Base-by-base conservation (phyloP, 2,113 vertebrate genomes). In the Melanerpes aurifrons region DNA sequence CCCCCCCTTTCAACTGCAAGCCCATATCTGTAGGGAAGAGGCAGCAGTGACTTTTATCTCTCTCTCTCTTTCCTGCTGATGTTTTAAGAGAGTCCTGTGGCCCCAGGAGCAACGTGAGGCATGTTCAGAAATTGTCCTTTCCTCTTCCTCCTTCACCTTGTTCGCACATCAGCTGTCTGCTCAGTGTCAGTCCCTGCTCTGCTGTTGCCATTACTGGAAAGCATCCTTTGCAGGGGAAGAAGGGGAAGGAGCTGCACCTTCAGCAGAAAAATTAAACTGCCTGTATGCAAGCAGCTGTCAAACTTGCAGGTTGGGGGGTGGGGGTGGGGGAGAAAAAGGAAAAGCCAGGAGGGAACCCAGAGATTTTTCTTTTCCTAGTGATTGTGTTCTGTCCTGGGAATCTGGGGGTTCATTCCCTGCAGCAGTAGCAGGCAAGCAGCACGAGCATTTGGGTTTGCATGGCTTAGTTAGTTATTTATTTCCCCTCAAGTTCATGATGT, bases 121-220 rank as follows among this genome's bases (percentile, higher is more conserved):
- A 5, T 64, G 54, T 91, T 91, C 45, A 86, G 12, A 71, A 90
- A 72, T 85, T 81, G 89, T 67, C 50, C 76, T 53, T 53, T 13
- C 12, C 50, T 53, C 24, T 87, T 94, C 81, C 82, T 67, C 72
- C 69, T 95, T 94, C 89, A 82, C 89, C 85, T 92, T 94, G 66
- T 86, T 91, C 66, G 29, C 47, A 11, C 21, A 62, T 95, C 87
- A 87, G 66, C 69, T 95, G 91, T 76, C 76, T 86, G 63, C 88
- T 86, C 4, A 8, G 89, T 93, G 75, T 92, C 81, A 63, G 32
- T 72, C 90, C 88, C 92, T 90, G 54, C 66, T 94, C 87, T 91
- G 58, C 66, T 91, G 1, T 71, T 92, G 85, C 87, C n/a, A 29
- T 95, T 92, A 91, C 58, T 86, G 80, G 86, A 86, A 94, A 95